Evolutionary conservation across 2,888 invertebrate genomes (phyloP), one percentile per base, ranked within the genome.

Genomic region (Erebia palarica): DNA sequence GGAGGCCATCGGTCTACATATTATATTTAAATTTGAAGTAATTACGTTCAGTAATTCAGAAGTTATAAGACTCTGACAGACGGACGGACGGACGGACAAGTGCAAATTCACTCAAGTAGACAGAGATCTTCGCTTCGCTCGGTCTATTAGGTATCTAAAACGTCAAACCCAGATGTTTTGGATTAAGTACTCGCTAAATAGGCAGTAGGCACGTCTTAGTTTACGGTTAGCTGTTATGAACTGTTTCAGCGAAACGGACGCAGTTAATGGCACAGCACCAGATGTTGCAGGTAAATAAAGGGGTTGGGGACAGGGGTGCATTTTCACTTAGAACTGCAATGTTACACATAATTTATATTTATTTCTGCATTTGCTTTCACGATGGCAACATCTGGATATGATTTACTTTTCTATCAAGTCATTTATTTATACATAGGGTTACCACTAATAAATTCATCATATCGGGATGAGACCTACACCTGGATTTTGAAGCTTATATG

Each of bases 361-460:
- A 65, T 53, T 53, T 7, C 53, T 53, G 36, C 27, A 53, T 55
- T 36, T 55, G 10, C 65, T 65, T 65, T 65, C 55, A 53, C 18
- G 11, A 14, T 18, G 53, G 16, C n/a, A 42, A 71, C 71, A 71
- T 67, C 67, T 68, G 67, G 49, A 71, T 51, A 67, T 58, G 63
- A 71, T 68, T 65, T 65, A 65, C 65, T 55, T 49, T 18, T 10
- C 49, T 63, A 9, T 13, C 18, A 9, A 65, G 13, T 65, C 51
- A 9, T 65, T 65, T 51, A 51, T 14, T 13, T 14, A 18, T 8
- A 36, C n/a, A n/a, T 27, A 53, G 60, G 44, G 63, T 49, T 21
- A 63, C 63, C 61, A 61, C 47, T 8, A 36, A 47, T 7, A 61
- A 21, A 63, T 14, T 21, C 9, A 63, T 49, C 14, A 63, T 49